A percentile compares a stretch with the other conserved stretches of the same genome.
Conservation (phyloP, 2,888 invertebrate species). For the Arctia plantaginis region DNA sequence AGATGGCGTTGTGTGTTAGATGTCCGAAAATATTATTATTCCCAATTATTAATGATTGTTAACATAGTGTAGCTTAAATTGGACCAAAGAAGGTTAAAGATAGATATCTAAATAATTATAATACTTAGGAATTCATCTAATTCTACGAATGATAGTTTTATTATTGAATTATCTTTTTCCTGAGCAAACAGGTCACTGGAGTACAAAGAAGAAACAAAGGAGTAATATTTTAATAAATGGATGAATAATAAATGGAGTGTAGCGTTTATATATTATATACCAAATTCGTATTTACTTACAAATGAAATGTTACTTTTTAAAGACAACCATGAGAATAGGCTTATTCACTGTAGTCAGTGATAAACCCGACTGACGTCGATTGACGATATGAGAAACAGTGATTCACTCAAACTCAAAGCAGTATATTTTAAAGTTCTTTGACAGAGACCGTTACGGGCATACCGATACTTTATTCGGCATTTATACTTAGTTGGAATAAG, state of each 20-base stretch:
- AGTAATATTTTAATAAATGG: too few relatives aligned
- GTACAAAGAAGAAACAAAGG: too few relatives aligned
- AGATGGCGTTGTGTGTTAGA: too few relatives aligned
- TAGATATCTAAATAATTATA: neutral
- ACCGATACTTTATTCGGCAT: slow-evolving; percentile 41
- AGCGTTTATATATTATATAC: neutral
- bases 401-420: slow-evolving; percentile 21
- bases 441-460: slow-evolving; percentile 29
- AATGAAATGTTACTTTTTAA: too few relatives aligned
- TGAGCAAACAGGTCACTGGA: neutral
- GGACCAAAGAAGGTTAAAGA: neutral
- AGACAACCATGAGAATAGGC: neutral
- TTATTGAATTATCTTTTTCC: too few relatives aligned
- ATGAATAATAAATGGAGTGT: neutral
- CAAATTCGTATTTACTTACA: too few relatives aligned
- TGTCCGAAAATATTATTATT: too few relatives aligned
- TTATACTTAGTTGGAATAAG: slow-evolving; percentile 44
- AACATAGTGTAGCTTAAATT: neutral
- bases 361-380: neutral
- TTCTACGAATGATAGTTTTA: neutral
- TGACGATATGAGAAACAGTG: slow-evolving; percentile 2
- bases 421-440: slow-evolving; percentile 19
- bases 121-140: neutral
- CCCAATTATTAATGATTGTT: too few relatives aligned
- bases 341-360: neutral